A percentile compares a stretch with the other conserved stretches of the same genome.
phyloP scores from a whole-genome alignment of 1,140 invertebrate species.

The Fopius arisanus region DNA sequence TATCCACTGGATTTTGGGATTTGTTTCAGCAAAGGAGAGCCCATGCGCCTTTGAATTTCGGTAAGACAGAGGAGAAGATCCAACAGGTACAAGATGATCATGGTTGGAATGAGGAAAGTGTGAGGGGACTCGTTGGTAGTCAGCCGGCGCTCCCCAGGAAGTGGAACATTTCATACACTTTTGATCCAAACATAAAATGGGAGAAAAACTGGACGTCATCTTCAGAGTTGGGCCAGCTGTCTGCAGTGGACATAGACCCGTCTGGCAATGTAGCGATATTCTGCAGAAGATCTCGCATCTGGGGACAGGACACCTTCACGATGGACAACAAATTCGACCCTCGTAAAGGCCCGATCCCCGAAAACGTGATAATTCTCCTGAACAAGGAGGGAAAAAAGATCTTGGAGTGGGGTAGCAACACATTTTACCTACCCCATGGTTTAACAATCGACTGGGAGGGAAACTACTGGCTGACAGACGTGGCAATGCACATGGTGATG shows the following conservation, averaged over 20 bases:
- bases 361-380: slow-evolving; percentile 79
- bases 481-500: slow-evolving; percentile 92
- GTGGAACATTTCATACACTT: slow-evolving; percentile 25
- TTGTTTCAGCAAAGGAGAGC: slow-evolving; percentile 19
- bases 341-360: slow-evolving; percentile 73
- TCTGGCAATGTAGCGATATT: slow-evolving; percentile 82
- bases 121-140: slow-evolving; percentile 18
- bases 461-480: slow-evolving; percentile 93
- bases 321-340: slow-evolving; percentile 69
- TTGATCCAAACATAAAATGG: slow-evolving; percentile 51
- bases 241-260: slow-evolving; percentile 79
- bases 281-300: slow-evolving; percentile 79
- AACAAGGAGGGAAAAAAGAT: slow-evolving; percentile 74
- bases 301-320: slow-evolving; percentile 75
- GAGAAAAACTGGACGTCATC: slow-evolving; percentile 66
- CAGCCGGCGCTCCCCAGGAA: background rate
- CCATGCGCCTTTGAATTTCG: slow-evolving; percentile 42
- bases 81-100: slow-evolving; percentile 28
- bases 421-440: slow-evolving; percentile 95
- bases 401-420: slow-evolving; percentile 79
- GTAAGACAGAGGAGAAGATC: slow-evolving; percentile 38
- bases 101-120: slow-evolving; percentile 20
- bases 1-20: too few species aligned
- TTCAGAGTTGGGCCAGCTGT: slow-evolving; percentile 77
- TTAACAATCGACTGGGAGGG: slow-evolving; percentile 83